phyloP scores from a whole-genome alignment of 1,140 invertebrate species.

The Apis mellifera region Amel_HAv3.1 CM009936.2:6223501-6224000 shows the following conservation, averaged over 20 bases:
- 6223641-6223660: slow-evolving; percentile 58
- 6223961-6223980: no score
- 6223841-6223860: fast-evolving
- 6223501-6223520: slow-evolving; percentile 34
- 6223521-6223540: not conserved
- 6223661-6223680: not conserved
- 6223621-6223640: slow-evolving; percentile 30
- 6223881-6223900: no score
- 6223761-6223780: slow-evolving; percentile 19
- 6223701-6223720: slow-evolving; percentile 27
- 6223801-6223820: not conserved
- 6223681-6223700: not conserved
- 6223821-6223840: no score
- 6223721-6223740: slow-evolving; percentile 6
- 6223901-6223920: no score
- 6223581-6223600: slow-evolving; percentile 61
- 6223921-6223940: no score
- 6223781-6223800: not conserved
- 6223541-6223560: not conserved
- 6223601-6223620: slow-evolving; percentile 47
- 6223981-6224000: no score
- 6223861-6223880: no score
- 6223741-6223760: slow-evolving; percentile 30
- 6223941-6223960: no score
- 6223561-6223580: slow-evolving; percentile 58